Percentiles rank a stretch among this genome's conserved stretches.
Conservation (phyloP, 2,888 invertebrate species). For the Crepidodera aurea region DNA sequence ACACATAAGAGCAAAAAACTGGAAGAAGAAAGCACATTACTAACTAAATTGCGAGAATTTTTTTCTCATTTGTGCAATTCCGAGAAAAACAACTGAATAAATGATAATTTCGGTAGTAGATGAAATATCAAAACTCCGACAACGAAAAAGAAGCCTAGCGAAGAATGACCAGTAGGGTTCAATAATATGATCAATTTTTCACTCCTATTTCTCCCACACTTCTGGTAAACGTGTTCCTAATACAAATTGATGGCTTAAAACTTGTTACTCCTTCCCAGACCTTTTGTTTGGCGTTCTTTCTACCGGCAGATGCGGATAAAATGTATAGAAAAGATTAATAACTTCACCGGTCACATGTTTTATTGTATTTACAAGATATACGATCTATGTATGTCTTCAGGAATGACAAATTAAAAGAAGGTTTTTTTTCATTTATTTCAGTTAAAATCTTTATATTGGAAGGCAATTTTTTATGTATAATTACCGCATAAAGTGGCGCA, state of each 20-base stretch:
- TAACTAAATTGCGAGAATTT: too few relatives aligned
- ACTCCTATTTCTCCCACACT: slow-evolving; percentile 41
- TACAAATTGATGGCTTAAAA: slow-evolving; percentile 46
- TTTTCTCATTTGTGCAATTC: slow-evolving; percentile 6
- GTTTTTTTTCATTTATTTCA: too few relatives aligned
- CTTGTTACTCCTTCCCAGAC: slow-evolving; percentile 38
- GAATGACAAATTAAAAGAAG: neutral
- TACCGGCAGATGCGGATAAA: slow-evolving; percentile 29
- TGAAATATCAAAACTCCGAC: slow-evolving; percentile 25
- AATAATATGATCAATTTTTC: slow-evolving; percentile 42
- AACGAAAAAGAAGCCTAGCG: slow-evolving; percentile 20
- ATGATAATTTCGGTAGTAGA: slow-evolving; percentile 22
- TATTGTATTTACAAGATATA: slow-evolving; percentile 34
- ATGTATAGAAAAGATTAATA: slow-evolving; percentile 38
- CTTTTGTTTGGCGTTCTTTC: slow-evolving; percentile 35
- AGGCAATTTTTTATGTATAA: too few relatives aligned
- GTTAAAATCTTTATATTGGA: too few relatives aligned
- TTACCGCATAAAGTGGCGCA: too few relatives aligned
- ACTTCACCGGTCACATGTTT: slow-evolving; percentile 34
- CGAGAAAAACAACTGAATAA: slow-evolving; percentile 26
- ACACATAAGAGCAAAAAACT: too few relatives aligned
- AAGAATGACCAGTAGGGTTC: slow-evolving; percentile 36
- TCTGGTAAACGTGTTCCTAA: slow-evolving; percentile 43
- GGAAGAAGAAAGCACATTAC: too few relatives aligned
- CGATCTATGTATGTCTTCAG: neutral